These are phyloP conservation scores for Scaptomyza flava DNA, from an alignment of 2,888 invertebrate species.

Conservation along the genomic window DNA sequence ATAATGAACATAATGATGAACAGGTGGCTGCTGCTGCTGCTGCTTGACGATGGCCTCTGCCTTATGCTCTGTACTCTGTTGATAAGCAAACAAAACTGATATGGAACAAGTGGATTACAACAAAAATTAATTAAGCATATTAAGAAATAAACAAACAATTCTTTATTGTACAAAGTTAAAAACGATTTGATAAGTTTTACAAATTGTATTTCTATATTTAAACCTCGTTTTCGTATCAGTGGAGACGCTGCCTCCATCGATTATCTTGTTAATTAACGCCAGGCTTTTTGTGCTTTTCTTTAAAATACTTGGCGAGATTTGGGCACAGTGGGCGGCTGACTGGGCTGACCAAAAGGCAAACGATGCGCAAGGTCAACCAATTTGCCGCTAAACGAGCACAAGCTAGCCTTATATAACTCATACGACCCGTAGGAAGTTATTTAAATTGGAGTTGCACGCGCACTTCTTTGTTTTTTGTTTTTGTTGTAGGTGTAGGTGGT, in stretches of 20 bases:
- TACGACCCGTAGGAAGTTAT: constrained; percentile 63
- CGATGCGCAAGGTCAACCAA: constrained; percentile 49
- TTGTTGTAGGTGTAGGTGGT: not conserved
- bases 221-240: constrained; percentile 15
- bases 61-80: no score
- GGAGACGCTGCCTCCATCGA: constrained; percentile 58
- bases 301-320: constrained; percentile 44
- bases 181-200: no score
- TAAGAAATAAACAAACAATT: no score
- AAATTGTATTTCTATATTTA: no score
- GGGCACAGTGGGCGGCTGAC: constrained; percentile 41
- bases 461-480: constrained; percentile 26
- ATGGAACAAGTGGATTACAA: no score
- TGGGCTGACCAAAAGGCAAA: constrained; percentile 29
- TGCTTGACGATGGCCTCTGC: not conserved
- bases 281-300: constrained; percentile 19
- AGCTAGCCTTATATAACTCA: constrained; percentile 53
- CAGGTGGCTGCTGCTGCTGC: constrained; percentile 33
- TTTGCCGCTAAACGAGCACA: constrained; percentile 54
- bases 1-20: constrained; percentile 53
- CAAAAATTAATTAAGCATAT: no score
- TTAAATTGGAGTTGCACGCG: constrained; percentile 65
- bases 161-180: no score
- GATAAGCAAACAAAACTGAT: no score
- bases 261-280: constrained; percentile 74